Conservation (phyloP, 1,140 invertebrate genomes). For the Lutraria rhynchaena region DNA sequence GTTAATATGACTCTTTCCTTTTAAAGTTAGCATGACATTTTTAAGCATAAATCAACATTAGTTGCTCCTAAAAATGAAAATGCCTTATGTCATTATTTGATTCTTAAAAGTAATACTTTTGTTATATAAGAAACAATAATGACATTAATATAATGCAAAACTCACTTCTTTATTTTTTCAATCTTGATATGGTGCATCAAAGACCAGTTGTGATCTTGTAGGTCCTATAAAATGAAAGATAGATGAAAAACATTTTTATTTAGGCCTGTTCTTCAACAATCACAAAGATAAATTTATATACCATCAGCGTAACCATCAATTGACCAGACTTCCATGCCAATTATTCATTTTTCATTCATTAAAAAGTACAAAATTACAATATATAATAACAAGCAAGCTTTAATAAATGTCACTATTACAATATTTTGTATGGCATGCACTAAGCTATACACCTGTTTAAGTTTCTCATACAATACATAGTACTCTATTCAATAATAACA, state of each 20-base stretch:
- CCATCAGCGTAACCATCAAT: neutral
- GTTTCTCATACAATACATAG: too few relatives aligned
- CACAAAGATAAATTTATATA: neutral
- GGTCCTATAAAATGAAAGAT: constrained; percentile 33
- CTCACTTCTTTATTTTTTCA: constrained; percentile 59
- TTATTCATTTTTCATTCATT: neutral
- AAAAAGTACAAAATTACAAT: neutral
- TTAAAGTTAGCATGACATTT: neutral
- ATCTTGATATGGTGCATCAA: constrained; percentile 61
- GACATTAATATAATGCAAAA: too few relatives aligned
- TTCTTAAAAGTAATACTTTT: too few relatives aligned
- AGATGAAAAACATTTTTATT: neutral
- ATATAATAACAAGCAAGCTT: too few relatives aligned
- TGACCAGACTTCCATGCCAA: neutral
- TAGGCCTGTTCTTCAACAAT: neutral
- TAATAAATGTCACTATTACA: too few relatives aligned
- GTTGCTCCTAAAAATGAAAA: too few relatives aligned
- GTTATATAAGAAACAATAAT: too few relatives aligned
- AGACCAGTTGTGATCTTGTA: constrained; percentile 57
- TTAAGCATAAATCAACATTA: too few relatives aligned
- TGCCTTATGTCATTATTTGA: too few relatives aligned
- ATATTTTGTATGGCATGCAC: neutral
- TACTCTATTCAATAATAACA: too few relatives aligned
- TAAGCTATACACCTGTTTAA: too few relatives aligned
- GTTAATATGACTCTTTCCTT: neutral